phyloP scores from a whole-genome alignment of 1,140 invertebrate genomes.

The Thaumatotibia leucotreta region DNA sequence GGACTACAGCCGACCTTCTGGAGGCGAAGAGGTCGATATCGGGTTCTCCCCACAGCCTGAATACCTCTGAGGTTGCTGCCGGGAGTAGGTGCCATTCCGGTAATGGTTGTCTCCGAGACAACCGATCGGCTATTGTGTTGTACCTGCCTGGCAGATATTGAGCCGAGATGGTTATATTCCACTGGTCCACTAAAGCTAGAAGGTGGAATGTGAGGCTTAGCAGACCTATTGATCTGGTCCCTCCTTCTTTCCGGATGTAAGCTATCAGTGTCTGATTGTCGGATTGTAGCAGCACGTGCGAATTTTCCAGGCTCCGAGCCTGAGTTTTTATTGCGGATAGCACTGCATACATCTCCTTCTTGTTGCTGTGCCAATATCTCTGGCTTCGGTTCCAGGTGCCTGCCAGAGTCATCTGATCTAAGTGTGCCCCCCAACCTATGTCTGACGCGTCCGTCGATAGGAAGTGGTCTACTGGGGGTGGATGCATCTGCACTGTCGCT shows the following conservation, averaged over 20 bases:
- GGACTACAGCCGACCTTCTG: neutral
- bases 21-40: constrained; percentile 39
- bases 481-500: constrained; percentile 9
- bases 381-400: constrained; percentile 24
- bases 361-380: constrained; percentile 29
- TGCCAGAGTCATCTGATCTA: constrained; percentile 17
- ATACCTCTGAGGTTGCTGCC: constrained; percentile 22
- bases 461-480: constrained; percentile 18
- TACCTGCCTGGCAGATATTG: constrained; percentile 24
- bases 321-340: constrained; percentile 14
- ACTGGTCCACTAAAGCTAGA: constrained; percentile 23
- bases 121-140: constrained; percentile 20
- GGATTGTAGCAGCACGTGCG: constrained; percentile 30
- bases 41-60: constrained; percentile 27
- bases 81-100: constrained; percentile 41
- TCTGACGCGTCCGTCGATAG: constrained; percentile 34
- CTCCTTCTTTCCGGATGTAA: constrained; percentile 36
- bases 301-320: constrained; percentile 9
- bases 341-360: constrained; percentile 34
- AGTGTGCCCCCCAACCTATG: constrained; percentile 25
- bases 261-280: constrained; percentile 38
- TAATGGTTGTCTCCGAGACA: constrained; percentile 24
- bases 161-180: constrained; percentile 27
- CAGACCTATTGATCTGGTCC: constrained; percentile 33
- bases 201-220: constrained; percentile 26